Base-by-base conservation (phyloP, 2,113 vertebrate species). In the Aleadryas rufinucha region DNA sequence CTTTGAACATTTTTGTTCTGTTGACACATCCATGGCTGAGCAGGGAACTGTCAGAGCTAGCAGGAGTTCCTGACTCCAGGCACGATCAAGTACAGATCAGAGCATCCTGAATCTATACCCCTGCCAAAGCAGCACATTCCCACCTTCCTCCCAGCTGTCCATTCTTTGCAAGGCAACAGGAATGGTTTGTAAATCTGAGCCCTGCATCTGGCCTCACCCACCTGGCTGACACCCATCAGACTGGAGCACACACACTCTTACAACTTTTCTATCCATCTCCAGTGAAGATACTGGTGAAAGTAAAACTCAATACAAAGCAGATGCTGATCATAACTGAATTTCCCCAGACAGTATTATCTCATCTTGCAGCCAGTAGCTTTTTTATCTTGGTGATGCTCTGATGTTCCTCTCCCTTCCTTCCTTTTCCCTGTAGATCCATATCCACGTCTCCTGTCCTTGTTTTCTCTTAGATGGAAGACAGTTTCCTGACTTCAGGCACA, bases 301-400 rank as follows among this genome's bases (percentile, higher is more conserved):
- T 4, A 22, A 92, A 95, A 68, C 60, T 13, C 71, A 93, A 61
- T 68, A 49, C 47, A 37, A 93, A 90, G 96, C 92, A 95, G 93
- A 89, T 81, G 80, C 75, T 86, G 75, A 64, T 74, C 76, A 68
- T 86, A 93, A 78, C 47, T 5, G 6, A 44, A 88, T 92, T 79
- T 84, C 76, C 87, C 76, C 31, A 35, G 79, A 63, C 4, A 13
- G 24, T 54, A 93, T 84, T 81, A 83, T 77, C 75, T 96, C 93
- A 88, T 60, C 57, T 93, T 49, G 69, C 66, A 94, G 71, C 35
- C 81, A 84, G 92, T 86, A 93, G 85, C 60, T 89, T 86, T 94
- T 80, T 84, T 92, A 84, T 88, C 42, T 59, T 88, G 50, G 56
- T 86, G 92, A 77, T 93, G 37, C 33, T 90, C 71, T 2, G 28